Evolutionary conservation across 2,797 vertebrate genomes (phyloP).

Genomic region (Nyctibius grandis): DNA sequence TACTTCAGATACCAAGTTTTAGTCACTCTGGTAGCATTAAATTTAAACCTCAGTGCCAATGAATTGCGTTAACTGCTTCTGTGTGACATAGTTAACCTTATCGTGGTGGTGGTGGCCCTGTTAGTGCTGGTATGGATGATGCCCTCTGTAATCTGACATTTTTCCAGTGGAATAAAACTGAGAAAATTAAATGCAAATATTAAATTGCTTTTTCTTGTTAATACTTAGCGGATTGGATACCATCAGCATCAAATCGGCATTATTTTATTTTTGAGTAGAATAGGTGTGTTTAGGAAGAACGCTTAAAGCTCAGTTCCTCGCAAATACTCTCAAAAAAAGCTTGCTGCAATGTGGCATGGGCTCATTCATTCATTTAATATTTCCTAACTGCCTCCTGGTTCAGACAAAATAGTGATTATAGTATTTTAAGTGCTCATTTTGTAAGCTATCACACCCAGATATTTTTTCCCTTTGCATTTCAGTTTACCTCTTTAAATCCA

Average conservation of each 20-base stretch:
- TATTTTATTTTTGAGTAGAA: not conserved
- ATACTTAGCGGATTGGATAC: not conserved
- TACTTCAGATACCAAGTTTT: not conserved
- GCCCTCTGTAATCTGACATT: not conserved
- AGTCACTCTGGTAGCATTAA: not conserved
- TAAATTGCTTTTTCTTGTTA: not conserved
- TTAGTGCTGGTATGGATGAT: not conserved
- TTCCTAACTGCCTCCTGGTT: slow-evolving; percentile 33
- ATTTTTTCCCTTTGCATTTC: slow-evolving; percentile 55
- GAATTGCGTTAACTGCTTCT: not conserved
- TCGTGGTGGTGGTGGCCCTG: not conserved
- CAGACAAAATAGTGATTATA: not conserved
- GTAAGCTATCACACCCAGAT: slow-evolving; percentile 36
- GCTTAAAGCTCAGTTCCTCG: not conserved
- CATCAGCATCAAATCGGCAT: not conserved
- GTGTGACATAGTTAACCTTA: not conserved
- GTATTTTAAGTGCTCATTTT: slow-evolving; percentile 51
- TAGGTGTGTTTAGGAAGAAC: not conserved
- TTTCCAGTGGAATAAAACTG: not conserved
- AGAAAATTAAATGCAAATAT: not conserved
- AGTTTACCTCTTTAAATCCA: slow-evolving; percentile 66
- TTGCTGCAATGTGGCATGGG: not conserved
- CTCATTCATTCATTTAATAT: slow-evolving; percentile 18
- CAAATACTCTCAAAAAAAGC: not conserved
- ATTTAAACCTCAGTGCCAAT: not conserved